Percentiles rank a stretch among this genome's conserved stretches.
Conservation (phyloP, 2,113 vertebrate species). For the Clarias batrachus region DNA sequence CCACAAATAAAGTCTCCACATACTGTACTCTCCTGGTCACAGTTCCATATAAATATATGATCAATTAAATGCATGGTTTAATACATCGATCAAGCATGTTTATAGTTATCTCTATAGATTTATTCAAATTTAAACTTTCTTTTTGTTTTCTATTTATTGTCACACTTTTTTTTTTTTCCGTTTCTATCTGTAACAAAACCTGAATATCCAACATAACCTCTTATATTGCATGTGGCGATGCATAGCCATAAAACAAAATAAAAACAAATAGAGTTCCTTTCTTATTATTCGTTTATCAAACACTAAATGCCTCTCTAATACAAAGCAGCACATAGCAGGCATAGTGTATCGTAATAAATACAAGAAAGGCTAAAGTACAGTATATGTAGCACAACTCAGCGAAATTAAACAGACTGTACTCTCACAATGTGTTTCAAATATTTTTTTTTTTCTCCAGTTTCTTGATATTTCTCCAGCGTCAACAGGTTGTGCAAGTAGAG, state of each 20-base stretch:
- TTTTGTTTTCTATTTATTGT: neutral
- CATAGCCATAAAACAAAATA: slow-evolving; percentile 71
- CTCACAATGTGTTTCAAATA: slow-evolving; percentile 62
- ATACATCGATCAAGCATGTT: neutral
- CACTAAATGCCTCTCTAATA: slow-evolving; percentile 84
- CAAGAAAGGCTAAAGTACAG: slow-evolving; percentile 72
- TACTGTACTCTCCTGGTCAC: neutral
- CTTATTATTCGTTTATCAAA: slow-evolving; percentile 63
- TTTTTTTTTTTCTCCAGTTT: neutral
- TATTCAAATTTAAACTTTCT: neutral
- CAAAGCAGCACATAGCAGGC: slow-evolving; percentile 87
- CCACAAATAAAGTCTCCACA: neutral
- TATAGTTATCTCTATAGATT: neutral
- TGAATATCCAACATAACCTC: slow-evolving; percentile 79
- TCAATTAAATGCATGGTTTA: neutral
- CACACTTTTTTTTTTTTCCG: slow-evolving; percentile 36
- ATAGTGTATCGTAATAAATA: slow-evolving; percentile 87
- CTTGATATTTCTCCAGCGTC: neutral
- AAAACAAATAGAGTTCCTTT: slow-evolving; percentile 77
- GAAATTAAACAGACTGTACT: slow-evolving; percentile 72
- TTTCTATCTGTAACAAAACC: slow-evolving; percentile 75
- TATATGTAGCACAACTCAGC: slow-evolving; percentile 76
- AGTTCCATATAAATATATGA: neutral
- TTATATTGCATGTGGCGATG: slow-evolving; percentile 79
- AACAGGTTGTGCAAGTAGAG: slow-evolving; percentile 41